Base-by-base conservation (phyloP, 2,888 invertebrate genomes). In the Stegophylla sp. region DNA sequence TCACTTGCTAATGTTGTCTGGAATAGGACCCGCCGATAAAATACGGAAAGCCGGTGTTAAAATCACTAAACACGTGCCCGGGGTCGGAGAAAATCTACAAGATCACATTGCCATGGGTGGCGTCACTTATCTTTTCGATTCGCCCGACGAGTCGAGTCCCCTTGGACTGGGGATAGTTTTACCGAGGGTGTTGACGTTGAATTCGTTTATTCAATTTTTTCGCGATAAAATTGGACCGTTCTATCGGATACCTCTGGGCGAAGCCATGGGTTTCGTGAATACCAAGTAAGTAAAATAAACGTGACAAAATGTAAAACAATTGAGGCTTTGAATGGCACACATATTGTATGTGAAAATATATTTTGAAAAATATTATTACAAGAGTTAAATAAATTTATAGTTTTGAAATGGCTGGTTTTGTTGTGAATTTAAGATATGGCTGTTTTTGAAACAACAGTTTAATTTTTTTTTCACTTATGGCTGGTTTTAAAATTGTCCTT, bases 31-130 rank as follows among this genome's bases (percentile, higher is more conserved):
- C 0, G 87, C 87, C 5, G 87, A 89, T 12, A 91, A 93, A 85
- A 87, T 94, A 4, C 86, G 85, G 48, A 88, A 91, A 64, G 85
- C 90, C 34, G 90, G 89, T 0, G 91, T 93, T 64, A 88, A 90
- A 26, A 88, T 91, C 0, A 86, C 93, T 26, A 88, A 87, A 0
- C 86, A 92, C 86, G 87, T 89, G 12, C 90, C 91, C 17, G 94
- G 93, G 0, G 94, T 96, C 0, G 95, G 95, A 0, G 86, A 88
- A 83, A 95, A 95, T 87, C 87, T 95, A 20, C 94, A 93, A 87
- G 95, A 95, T 86, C 95, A 95, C 85, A 90, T 93, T 0, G 92
- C 93, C 0, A 90, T 93, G 86, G 93, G 94, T 0, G 95, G 95
- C 0, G 89, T 92, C 67, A 91, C 91, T 0, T 94, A 91, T 85